phyloP scores from a whole-genome alignment of 2,888 invertebrate genomes.

The Helobdella robusta region DNA sequence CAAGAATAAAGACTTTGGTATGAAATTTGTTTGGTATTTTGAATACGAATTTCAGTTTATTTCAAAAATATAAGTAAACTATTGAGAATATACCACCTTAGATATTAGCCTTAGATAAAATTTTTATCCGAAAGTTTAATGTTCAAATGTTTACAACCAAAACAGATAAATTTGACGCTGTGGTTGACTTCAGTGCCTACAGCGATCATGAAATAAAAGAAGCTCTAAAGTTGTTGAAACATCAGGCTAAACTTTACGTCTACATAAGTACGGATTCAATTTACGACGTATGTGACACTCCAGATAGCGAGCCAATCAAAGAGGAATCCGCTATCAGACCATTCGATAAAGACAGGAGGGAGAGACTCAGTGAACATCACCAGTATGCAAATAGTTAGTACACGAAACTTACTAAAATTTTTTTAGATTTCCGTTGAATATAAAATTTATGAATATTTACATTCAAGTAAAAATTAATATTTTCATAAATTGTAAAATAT shows the following conservation, averaged over 20 bases:
- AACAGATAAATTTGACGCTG: slow-evolving; percentile 44
- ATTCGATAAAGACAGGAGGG: slow-evolving; percentile 38
- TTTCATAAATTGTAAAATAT: not conserved
- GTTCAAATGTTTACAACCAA: not conserved
- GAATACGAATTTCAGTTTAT: not conserved
- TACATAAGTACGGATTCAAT: slow-evolving; percentile 52
- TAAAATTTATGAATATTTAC: not conserved
- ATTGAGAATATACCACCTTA: too few relatives aligned
- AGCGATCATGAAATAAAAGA: slow-evolving; percentile 46
- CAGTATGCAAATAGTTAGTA: slow-evolving; percentile 49
- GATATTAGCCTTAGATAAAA: not conserved
- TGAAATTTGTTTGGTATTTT: not conserved
- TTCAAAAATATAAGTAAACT: not conserved
- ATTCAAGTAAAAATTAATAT: not conserved
- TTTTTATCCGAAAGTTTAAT: not conserved
- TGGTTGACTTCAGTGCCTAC: slow-evolving; percentile 51
- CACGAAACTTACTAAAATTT: slow-evolving; percentile 29
- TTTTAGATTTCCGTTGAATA: too few relatives aligned
- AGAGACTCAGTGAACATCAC: slow-evolving; percentile 41
- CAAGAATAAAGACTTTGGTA: slow-evolving; percentile 11
- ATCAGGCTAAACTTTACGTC: slow-evolving; percentile 47
- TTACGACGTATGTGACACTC: slow-evolving; percentile 50
- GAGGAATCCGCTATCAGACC: slow-evolving; percentile 50
- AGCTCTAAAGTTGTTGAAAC: slow-evolving; percentile 42
- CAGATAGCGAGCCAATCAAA: slow-evolving; percentile 32